These are phyloP conservation scores for Peromyscus aztecus DNA, from an alignment of 2,797 vertebrate species.

Conservation along the genomic window DNA sequence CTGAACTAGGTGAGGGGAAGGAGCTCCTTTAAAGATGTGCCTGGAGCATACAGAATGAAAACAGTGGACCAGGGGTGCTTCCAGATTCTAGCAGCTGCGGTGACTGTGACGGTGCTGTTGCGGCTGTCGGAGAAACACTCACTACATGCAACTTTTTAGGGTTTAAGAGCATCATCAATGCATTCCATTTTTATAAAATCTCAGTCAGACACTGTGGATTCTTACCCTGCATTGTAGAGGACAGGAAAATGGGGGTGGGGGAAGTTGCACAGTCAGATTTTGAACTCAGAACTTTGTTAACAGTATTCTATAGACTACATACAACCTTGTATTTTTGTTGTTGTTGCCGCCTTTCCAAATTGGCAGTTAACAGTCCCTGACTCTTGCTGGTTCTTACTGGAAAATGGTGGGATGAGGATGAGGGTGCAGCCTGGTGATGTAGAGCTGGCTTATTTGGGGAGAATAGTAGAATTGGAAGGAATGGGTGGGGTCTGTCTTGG, in stretches of 20 bases:
- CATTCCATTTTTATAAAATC: neutral
- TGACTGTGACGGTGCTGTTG: neutral
- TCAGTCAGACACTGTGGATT: neutral
- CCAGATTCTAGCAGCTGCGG: neutral
- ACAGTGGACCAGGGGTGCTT: neutral
- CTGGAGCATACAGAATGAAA: neutral
- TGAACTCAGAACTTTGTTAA: neutral
- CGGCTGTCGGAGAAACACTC: neutral
- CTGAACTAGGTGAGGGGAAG: neutral
- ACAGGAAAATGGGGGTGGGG: neutral
- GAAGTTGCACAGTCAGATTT: conserved; percentile 21
- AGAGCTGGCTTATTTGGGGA: neutral
- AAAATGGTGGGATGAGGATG: neutral
- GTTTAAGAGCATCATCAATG: conserved; percentile 16
- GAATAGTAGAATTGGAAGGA: neutral
- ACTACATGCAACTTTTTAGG: neutral
- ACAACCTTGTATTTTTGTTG: neutral
- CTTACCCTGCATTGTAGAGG: neutral
- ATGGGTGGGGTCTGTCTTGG: neutral
- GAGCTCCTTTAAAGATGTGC: neutral
- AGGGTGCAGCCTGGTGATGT: no score
- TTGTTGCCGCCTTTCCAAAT: neutral
- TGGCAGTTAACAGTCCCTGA: neutral
- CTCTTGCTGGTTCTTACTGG: neutral
- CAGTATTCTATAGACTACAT: neutral